Conservation (phyloP, 1,140 invertebrate genomes). For the Stegodyphus mimosarum region DNA sequence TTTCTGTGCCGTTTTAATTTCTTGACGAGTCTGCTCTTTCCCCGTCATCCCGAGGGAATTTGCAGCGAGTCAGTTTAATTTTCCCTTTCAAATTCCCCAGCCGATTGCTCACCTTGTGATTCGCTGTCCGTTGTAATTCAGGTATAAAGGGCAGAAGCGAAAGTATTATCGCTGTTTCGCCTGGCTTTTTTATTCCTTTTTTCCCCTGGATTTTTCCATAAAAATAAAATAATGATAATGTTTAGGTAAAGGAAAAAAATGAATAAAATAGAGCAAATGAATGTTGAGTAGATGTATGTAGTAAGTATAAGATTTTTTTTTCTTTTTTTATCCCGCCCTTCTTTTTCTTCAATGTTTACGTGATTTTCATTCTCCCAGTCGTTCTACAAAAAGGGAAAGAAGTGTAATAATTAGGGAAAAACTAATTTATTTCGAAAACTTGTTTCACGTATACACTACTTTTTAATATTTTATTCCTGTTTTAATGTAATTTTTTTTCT, state of each 20-base stretch:
- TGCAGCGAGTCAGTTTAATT: slow-evolving; percentile 57
- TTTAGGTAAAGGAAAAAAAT: not conserved
- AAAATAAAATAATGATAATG: slow-evolving; percentile 41
- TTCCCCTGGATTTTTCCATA: not conserved
- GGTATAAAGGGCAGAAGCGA: not conserved
- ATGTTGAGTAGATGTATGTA: not conserved
- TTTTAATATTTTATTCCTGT: not conserved
- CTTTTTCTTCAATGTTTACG: not conserved
- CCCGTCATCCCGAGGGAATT: slow-evolving; percentile 24
- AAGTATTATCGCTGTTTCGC: slow-evolving; percentile 22
- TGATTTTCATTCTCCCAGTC: slow-evolving; percentile 3
- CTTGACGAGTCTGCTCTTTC: slow-evolving; percentile 45
- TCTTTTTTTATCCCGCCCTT: not conserved
- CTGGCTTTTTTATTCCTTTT: not conserved
- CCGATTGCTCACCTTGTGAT: slow-evolving; percentile 27
- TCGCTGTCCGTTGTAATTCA: slow-evolving; percentile 3
- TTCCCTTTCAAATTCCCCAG: slow-evolving; percentile 42
- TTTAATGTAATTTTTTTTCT: not conserved
- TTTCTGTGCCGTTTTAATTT: slow-evolving; percentile 59
- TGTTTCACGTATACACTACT: not conserved
- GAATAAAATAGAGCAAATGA: slow-evolving; percentile 1
- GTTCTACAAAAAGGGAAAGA: not conserved
- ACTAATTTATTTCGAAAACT: slow-evolving; percentile 31
- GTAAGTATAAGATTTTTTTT: not conserved
- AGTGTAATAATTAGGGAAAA: slow-evolving; percentile 19